Conservation (phyloP, 2,888 invertebrate genomes). For the Incurvaria masculella region DNA sequence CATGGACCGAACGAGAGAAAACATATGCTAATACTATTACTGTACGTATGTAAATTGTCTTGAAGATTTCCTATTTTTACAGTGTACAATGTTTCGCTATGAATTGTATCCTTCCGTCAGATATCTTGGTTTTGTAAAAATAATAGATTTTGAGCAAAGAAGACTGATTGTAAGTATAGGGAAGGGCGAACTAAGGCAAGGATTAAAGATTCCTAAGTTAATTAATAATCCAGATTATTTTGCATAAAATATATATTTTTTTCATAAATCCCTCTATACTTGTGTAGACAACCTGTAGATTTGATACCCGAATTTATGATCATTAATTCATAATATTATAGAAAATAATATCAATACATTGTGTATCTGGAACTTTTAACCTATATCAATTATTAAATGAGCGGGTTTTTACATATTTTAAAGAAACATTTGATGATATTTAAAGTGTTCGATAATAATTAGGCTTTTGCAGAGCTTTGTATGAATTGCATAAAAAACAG, state of each 20-base stretch:
- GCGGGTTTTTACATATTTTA: too few species aligned
- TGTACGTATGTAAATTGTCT: constrained; percentile 23
- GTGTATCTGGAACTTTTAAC: too few species aligned
- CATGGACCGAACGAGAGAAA: background rate
- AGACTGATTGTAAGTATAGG: constrained; percentile 52
- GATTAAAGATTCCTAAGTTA: constrained; percentile 10
- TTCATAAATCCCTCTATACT: too few species aligned
- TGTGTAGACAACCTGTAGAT: too few species aligned
- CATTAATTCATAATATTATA: too few species aligned
- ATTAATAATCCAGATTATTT: background rate
- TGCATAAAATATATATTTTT: constrained; percentile 5
- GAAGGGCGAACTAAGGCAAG: constrained; percentile 38
- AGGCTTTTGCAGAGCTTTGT: background rate
- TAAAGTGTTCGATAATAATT: too few species aligned
- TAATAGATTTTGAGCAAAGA: constrained; percentile 49
- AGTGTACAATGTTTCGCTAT: constrained; percentile 38
- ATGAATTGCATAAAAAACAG: background rate
- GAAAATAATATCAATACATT: too few species aligned
- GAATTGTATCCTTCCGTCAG: constrained; percentile 39
- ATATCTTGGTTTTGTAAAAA: constrained; percentile 40
- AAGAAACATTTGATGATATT: too few species aligned
- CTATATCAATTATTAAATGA: too few species aligned
- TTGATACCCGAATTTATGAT: too few species aligned
- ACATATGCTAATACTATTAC: background rate
- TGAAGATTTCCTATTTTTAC: constrained; percentile 54